These are phyloP conservation scores for Zalophus californianus DNA, from an alignment of 2,797 vertebrate genomes.

Conservation along the genomic window DNA sequence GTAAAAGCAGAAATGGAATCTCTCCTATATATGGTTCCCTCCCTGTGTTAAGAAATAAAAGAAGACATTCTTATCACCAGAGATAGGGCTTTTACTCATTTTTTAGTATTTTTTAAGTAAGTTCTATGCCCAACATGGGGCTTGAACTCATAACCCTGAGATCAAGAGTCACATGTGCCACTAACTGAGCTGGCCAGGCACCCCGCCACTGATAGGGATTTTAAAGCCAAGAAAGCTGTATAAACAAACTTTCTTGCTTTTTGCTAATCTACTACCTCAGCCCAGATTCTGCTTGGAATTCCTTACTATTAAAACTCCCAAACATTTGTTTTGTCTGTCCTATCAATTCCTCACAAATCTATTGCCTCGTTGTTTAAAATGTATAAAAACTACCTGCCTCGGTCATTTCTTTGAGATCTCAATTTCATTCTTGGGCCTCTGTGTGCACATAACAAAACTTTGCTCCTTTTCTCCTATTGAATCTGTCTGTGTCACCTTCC, in stretches of 20 bases:
- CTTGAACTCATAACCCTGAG: neutral
- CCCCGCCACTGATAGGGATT: neutral
- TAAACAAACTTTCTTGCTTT: neutral
- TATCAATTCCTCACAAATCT: neutral
- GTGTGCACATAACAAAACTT: neutral
- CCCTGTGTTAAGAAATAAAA: neutral
- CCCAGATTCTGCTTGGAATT: neutral
- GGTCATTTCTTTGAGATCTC: neutral
- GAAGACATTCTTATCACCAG: neutral
- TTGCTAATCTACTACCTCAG: neutral
- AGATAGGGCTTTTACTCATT: neutral
- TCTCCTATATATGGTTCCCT: neutral
- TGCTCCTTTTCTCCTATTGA: neutral
- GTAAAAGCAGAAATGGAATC: neutral
- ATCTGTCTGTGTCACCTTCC: neutral
- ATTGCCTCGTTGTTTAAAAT: neutral
- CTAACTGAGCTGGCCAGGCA: neutral
- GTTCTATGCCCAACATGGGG: neutral
- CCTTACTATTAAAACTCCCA: neutral
- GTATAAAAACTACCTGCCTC: neutral
- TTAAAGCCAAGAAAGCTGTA: neutral
- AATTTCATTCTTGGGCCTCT: neutral
- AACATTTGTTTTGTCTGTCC: neutral
- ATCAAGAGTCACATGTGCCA: neutral
- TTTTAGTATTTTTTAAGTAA: neutral